phyloP scores from a whole-genome alignment of 1,140 invertebrate species.

The Drosophila biarmipes region DNA sequence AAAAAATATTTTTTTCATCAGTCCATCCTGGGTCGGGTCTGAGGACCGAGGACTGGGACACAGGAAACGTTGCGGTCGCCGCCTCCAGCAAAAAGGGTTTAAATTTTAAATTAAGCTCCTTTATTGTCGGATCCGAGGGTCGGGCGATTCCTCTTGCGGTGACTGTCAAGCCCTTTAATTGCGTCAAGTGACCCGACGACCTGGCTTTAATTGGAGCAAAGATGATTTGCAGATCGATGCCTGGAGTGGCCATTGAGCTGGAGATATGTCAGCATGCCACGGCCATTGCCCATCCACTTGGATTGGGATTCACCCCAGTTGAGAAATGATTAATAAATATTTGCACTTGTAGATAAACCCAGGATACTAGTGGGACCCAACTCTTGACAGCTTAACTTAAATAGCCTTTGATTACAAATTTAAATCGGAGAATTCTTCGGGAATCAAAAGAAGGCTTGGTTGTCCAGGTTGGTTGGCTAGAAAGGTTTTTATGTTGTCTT shows the following conservation, averaged over 20 bases:
- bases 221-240: conserved; percentile 60
- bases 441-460: too few relatives aligned
- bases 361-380: neutral
- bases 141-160: conserved; percentile 13
- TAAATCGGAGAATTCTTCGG: too few relatives aligned
- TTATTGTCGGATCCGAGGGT: conserved; percentile 39
- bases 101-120: conserved; percentile 74
- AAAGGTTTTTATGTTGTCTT: too few relatives aligned
- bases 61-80: conserved; percentile 72
- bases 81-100: conserved; percentile 77
- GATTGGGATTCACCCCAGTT: conserved; percentile 2
- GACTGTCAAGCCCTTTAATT: conserved; percentile 64
- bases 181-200: conserved; percentile 42
- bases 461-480: too few relatives aligned
- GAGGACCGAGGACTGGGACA: conserved; percentile 40
- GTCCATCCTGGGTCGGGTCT: conserved; percentile 46
- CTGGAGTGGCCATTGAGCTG: conserved; percentile 21
- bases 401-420: too few relatives aligned
- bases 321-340: conserved; percentile 24
- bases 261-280: conserved; percentile 8
- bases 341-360: neutral
- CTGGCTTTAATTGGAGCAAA: conserved; percentile 70
- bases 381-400: too few relatives aligned
- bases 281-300: conserved; percentile 31
- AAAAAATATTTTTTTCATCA: conserved; percentile 69